Evolutionary conservation across 1,140 invertebrate genomes (phyloP).

Genomic region (Drosophila kanapiae): DNA sequence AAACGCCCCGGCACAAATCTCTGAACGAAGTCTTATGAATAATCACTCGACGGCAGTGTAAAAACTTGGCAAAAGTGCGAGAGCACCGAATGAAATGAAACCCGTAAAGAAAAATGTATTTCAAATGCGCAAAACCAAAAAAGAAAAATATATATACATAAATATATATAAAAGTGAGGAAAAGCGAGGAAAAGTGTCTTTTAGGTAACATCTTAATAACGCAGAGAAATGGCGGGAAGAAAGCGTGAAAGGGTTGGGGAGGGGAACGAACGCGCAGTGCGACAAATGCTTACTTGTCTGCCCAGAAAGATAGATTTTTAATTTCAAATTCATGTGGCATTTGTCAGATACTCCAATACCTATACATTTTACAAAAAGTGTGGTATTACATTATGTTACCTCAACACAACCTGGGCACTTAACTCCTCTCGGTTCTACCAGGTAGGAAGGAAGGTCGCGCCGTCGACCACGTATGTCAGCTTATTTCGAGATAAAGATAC

Average conservation of each 20-base stretch:
- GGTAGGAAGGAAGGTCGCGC: slow-evolving; percentile 38
- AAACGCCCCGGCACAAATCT: slow-evolving; percentile 60
- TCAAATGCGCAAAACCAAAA: slow-evolving; percentile 54
- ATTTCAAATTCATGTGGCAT: slow-evolving; percentile 42
- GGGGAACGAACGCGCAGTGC: neutral
- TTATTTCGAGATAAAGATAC: slow-evolving; percentile 50
- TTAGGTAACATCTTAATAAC: slow-evolving; percentile 68
- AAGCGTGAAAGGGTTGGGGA: slow-evolving; percentile 31
- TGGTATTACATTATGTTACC: slow-evolving; percentile 33
- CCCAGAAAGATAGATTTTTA: slow-evolving; percentile 27
- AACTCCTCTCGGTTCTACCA: slow-evolving; percentile 17
- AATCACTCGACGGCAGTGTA: slow-evolving; percentile 65
- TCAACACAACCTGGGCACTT: slow-evolving; percentile 14
- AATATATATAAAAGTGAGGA: slow-evolving; percentile 4
- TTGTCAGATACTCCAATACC: slow-evolving; percentile 36
- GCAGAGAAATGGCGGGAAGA: slow-evolving; percentile 24
- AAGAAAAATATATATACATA: slow-evolving; percentile 10
- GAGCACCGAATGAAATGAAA: slow-evolving; percentile 30
- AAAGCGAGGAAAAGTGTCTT: slow-evolving; percentile 39
- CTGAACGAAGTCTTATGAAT: slow-evolving; percentile 65
- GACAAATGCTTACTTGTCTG: slow-evolving; percentile 34
- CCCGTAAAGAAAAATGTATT: slow-evolving; percentile 49
- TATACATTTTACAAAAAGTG: slow-evolving; percentile 28
- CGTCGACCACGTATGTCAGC: slow-evolving; percentile 52
- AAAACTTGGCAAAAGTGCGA: slow-evolving; percentile 71